Evolutionary conservation across 2,797 vertebrate species (phyloP).

Genomic region (Erpetoichthys calabaricus): DNA sequence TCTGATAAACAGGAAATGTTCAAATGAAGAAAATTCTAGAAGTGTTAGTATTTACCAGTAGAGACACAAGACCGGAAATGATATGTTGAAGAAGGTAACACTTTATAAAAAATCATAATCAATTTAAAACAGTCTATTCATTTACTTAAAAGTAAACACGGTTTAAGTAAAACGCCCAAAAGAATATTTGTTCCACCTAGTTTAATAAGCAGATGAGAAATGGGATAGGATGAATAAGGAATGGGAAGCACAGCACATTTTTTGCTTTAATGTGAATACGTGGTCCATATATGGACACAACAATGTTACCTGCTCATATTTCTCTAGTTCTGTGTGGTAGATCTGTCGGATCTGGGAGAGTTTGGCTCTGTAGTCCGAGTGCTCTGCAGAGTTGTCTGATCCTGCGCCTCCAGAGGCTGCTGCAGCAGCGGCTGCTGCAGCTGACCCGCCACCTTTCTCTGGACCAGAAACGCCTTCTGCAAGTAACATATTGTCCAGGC

Average conservation of each 20-base stretch:
- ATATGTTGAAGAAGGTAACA: too few species aligned
- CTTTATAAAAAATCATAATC: too few species aligned
- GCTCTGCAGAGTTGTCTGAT: conserved; percentile 81
- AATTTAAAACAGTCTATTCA: too few species aligned
- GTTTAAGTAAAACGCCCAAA: too few species aligned
- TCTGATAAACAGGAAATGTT: too few species aligned
- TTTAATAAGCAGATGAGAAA: too few species aligned
- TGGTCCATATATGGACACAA: neutral
- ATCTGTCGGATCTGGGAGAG: conserved; percentile 94
- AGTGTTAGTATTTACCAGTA: too few species aligned
- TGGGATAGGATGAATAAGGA: too few species aligned
- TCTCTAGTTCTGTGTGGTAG: conserved; percentile 97
- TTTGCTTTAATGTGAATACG: neutral
- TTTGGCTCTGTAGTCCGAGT: conserved; percentile 92
- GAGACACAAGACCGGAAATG: too few species aligned
- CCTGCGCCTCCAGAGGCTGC: conserved; percentile 68
- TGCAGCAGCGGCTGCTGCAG: conserved; percentile 72
- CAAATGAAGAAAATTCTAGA: too few species aligned
- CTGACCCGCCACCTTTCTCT: conserved; percentile 82
- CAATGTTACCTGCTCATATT: conserved; percentile 82
- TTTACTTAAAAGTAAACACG: too few species aligned
- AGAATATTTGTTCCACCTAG: too few species aligned
- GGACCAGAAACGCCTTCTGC: conserved; percentile 89
- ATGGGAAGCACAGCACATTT: neutral
- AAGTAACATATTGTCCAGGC: conserved; percentile 95